Evolutionary conservation across 2,113 vertebrate genomes (phyloP).

Genomic region (Malurus alboscapulatus): DNA sequence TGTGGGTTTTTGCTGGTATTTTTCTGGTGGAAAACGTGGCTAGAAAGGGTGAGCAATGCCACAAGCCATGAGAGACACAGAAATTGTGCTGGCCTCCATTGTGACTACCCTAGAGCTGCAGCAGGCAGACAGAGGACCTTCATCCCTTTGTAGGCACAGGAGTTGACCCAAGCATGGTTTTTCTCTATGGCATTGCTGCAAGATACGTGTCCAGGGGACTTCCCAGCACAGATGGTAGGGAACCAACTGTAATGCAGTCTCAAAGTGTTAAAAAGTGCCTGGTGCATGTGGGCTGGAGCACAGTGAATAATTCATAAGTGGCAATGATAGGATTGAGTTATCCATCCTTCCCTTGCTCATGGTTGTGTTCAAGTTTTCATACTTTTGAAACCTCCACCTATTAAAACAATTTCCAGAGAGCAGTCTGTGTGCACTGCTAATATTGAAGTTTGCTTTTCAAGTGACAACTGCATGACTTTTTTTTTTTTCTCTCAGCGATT

Average conservation of each 20-base stretch:
- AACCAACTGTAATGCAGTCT: not conserved
- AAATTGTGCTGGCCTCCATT: not conserved
- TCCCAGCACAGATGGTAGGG: not conserved
- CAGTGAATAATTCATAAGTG: not conserved
- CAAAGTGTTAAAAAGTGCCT: not conserved
- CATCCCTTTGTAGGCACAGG: not conserved
- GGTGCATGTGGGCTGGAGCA: accelerated
- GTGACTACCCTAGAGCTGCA: not conserved
- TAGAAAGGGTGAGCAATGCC: not conserved
- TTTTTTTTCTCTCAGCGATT: not conserved
- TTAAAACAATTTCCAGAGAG: not conserved
- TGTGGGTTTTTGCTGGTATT: not conserved
- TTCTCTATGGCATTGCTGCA: not conserved
- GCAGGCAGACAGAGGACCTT: not conserved
- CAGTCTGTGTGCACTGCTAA: not conserved
- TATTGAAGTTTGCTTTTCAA: not conserved
- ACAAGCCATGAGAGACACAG: not conserved
- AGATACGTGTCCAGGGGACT: not conserved
- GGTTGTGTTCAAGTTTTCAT: not conserved
- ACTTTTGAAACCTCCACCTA: not conserved
- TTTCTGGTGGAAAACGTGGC: not conserved
- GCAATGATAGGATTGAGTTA: not conserved
- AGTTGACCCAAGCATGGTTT: not conserved
- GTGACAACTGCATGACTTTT: accelerated
- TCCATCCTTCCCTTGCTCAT: not conserved